These are phyloP conservation scores for Masnerella sp. DNA, from an alignment of 2,888 invertebrate species.

Conservation along the genomic window DNA sequence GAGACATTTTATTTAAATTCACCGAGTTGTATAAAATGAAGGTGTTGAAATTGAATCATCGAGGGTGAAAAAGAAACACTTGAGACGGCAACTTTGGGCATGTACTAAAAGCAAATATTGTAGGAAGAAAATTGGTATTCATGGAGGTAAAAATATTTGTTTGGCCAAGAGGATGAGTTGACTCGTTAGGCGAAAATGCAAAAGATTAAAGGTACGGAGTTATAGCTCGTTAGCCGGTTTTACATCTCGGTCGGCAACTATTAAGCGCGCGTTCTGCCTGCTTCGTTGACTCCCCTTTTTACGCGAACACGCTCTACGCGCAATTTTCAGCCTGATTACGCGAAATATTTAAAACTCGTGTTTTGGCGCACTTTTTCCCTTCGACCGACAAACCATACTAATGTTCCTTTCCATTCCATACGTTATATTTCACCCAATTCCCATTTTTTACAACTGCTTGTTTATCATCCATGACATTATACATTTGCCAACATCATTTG, in stretches of 20 bases:
- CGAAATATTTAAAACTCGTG: slow-evolving; percentile 9
- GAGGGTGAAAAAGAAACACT: too few species aligned
- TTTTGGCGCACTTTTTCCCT: slow-evolving; percentile 2
- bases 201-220: not conserved
- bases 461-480: too few species aligned
- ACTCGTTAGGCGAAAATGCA: not conserved
- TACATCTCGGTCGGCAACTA: not conserved
- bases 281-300: slow-evolving; percentile 1
- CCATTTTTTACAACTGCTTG: too few species aligned
- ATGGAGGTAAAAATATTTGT: not conserved
- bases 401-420: slow-evolving; percentile 1
- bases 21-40: too few species aligned
- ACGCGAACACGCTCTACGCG: not conserved
- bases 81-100: too few species aligned
- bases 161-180: not conserved
- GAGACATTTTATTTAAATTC: too few species aligned
- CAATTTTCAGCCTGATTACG: slow-evolving; percentile 16
- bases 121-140: not conserved
- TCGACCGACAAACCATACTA: not conserved
- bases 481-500: too few species aligned
- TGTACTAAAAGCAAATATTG: not conserved
- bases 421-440: slow-evolving; percentile 7
- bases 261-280: too few species aligned
- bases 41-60: too few species aligned
- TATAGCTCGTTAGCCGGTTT: not conserved